Evolutionary conservation across 2,113 vertebrate species (phyloP), one percentile per base, ranked within the genome.

Genomic region (Neofelis nebulosa): DNA sequence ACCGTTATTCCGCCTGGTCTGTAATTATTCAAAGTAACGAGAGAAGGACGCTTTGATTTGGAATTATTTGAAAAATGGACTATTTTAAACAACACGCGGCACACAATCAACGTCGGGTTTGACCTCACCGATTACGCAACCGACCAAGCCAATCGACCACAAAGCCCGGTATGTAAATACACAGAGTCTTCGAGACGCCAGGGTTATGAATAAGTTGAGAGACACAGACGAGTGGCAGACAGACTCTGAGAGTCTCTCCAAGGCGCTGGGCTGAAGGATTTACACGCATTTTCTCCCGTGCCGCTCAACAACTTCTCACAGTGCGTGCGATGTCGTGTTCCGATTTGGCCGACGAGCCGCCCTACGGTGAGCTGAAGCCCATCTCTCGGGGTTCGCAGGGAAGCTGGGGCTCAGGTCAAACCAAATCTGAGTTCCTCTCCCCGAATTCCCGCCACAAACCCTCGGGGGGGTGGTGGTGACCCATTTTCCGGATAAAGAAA

Each of bases 261-360:
- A 0, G 31, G 41, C 0, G 0, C n/a, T 4, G 13, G 8, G 18
- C 16, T 36, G 31, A 12, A 21, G 3, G 27, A 61, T 61, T 82
- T 68, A 38, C 38, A 41, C 14, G 6, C 10, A 6, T 33, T 1
- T 13, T n/a, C 31, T 91, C 27, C 61, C 8, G n/a, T 36, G 9
- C 10, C 48, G n/a, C 36, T 73, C 18, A 16, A 12, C 1, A 0
- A 0, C 4, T 31, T 45, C 29, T 76, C 13, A 41, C 2, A 18
- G 18, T 0, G 0, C 16, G 10, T 36, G 45, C 4, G 11, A 50
- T 25, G 3, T 27, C 36, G 48, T 23, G 10, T 38, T 50, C 45
- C 0, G 6, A 0, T 65, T 27, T 48, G 33, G 33, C 69, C 23
- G 41, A 25, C 4, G 5, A 50, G 29, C 19, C 33, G 36, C 71